Conservation (phyloP, 2,888 invertebrate species). For the Junonia oenone region DNA sequence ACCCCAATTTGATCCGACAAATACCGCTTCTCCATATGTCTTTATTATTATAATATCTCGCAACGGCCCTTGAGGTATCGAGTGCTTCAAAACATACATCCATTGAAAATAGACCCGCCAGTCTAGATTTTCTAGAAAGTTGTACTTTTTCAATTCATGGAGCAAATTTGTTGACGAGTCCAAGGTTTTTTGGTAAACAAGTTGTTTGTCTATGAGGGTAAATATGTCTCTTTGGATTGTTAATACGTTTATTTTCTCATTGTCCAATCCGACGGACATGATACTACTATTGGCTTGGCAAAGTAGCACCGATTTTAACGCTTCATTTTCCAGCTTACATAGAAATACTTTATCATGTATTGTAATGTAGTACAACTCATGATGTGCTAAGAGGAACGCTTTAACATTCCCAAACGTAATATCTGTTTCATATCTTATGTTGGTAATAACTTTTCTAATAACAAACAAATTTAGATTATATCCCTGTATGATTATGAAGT, state of each 20-base stretch:
- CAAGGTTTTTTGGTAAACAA: slow-evolving; percentile 35
- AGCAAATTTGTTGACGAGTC: slow-evolving; percentile 40
- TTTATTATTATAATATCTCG: slow-evolving; percentile 47
- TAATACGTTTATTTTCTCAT: slow-evolving; percentile 39
- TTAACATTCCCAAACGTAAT: slow-evolving; percentile 44
- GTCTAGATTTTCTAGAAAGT: slow-evolving; percentile 54
- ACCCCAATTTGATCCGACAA: slow-evolving; percentile 60
- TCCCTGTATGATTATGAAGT: slow-evolving; percentile 38
- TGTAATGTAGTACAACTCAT: slow-evolving; percentile 43
- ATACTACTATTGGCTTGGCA: slow-evolving; percentile 36
- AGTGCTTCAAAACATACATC: slow-evolving; percentile 44
- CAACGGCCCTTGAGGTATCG: slow-evolving; percentile 45
- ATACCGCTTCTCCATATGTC: slow-evolving; percentile 54
- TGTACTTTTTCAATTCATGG: slow-evolving; percentile 40
- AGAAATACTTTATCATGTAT: slow-evolving; percentile 43
- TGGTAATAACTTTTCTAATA: slow-evolving; percentile 36
- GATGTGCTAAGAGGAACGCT: slow-evolving; percentile 39
- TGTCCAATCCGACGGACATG: slow-evolving; percentile 44
- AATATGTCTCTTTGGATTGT: slow-evolving; percentile 48
- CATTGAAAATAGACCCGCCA: slow-evolving; percentile 57
- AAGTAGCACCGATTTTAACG: slow-evolving; percentile 32
- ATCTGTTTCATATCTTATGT: slow-evolving; percentile 28
- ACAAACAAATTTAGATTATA: slow-evolving; percentile 43
- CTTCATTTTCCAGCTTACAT: slow-evolving; percentile 34
- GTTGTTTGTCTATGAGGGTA: slow-evolving; percentile 32